Base-by-base conservation (phyloP, 37 sponge, comb jelly and placozoan species). In the Mnemiopsis leidyi region DNA sequence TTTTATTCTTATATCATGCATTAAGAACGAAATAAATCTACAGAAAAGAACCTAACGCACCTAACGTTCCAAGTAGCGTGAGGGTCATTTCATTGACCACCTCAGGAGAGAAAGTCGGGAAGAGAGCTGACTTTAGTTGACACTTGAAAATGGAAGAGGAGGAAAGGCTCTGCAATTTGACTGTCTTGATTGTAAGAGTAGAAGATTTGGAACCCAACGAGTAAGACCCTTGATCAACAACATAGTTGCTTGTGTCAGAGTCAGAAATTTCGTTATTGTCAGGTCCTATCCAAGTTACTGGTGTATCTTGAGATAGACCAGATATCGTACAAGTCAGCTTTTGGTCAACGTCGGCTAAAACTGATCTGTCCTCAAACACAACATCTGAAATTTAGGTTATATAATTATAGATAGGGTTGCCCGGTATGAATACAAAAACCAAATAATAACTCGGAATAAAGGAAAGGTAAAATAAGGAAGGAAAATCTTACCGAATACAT, bases 401-500 rank as follows among this genome's bases (percentile, higher is more conserved):
- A n/a, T n/a, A n/a, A n/a, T n/a, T n/a, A n/a, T n/a, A n/a, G n/a
- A n/a, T n/a, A n/a, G n/a, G n/a, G n/a, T n/a, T n/a, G n/a, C n/a
- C n/a, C n/a, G n/a, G n/a, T n/a, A n/a, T n/a, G n/a, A n/a, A n/a
- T n/a, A n/a, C n/a, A n/a, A n/a, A n/a, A n/a, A n/a, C n/a, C n/a
- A n/a, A n/a, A n/a, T n/a, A n/a, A n/a, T n/a, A n/a, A n/a, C n/a
- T n/a, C n/a, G n/a, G n/a, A n/a, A n/a, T n/a, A n/a, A n/a, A n/a
- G n/a, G n/a, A n/a, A n/a, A n/a, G n/a, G n/a, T n/a, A n/a, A n/a
- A n/a, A n/a, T n/a, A n/a, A n/a, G n/a, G n/a, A n/a, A n/a, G n/a
- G n/a, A 48, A 69, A 69, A 23, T 31, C 79, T 77, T 32, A 77
- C 79, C 79, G 79, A 77, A 77, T 26, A 77, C 18, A 31, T 77